Base-by-base conservation (phyloP, 2,888 invertebrate genomes). In the Sinelater perroti region DNA sequence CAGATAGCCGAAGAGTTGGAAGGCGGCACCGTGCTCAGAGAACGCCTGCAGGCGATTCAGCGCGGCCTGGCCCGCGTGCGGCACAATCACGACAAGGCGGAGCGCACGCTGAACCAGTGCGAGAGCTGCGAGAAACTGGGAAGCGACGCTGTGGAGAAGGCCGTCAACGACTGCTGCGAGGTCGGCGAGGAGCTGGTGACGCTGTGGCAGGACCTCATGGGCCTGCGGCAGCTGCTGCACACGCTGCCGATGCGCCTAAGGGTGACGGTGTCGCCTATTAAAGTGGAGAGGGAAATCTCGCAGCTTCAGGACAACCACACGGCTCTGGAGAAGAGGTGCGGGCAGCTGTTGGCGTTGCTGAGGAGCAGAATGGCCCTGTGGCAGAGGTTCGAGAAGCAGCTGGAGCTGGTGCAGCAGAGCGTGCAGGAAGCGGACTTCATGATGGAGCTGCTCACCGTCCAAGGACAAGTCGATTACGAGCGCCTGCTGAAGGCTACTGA, bases 351-450 rank as follows among this genome's bases (percentile, higher is more conserved):
- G 70, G 83, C 82, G 0, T 78, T 88, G 1, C 79, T 93, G 17
- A 83, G 85, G 24, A 83, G 84, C 49, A 84, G 89, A 4, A 77
- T 89, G 28, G 83, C 83, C 1, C 78, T 93, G 16, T 93, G 93
- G 93, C 81, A 87, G 52, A 80, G 90, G 16, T 92, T 90, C 73
- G 92, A 92, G 71, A 80, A 85, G 1, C 90, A 91, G 67, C 75
- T 93, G 65, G 92, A 93, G 67, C 72, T 87, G 73, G 91, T 93
- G 7, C 90, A 91, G 61, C 88, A 90, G 45, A 91, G 90, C 0
- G 91, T 92, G 0, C 85, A 91, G 52, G 92, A 93, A 69, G 90
- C 92, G 0, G 92, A 93, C 74, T 93, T 91, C 69, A 91, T 93
- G 91, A 90, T 91, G 81, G 92, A 93, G 65, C 79, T 93, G 56